Base-by-base conservation (phyloP, 2,797 vertebrate genomes). In the Acanthurus leucopareius region DNA sequence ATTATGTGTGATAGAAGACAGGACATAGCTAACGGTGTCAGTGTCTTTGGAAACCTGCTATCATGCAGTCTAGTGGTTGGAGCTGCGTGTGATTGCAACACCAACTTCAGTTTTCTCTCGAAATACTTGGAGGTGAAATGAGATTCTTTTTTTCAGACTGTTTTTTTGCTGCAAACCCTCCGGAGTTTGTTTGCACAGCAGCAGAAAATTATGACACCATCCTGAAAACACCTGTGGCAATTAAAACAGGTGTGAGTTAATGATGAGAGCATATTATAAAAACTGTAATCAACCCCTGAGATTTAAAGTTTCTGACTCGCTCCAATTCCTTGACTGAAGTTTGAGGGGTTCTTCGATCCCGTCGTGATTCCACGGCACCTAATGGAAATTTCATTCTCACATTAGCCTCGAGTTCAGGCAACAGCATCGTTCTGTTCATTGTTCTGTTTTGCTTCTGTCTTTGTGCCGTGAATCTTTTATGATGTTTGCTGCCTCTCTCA, bases 381-480 rank as follows among this genome's bases (percentile, higher is more conserved):
- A 7, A 1, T 11, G 40, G 25, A 11, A 69, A 13, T 56, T 7
- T 5, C 8, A 14, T 52, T 79, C 14, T 42, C 22, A 49, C 32
- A 20, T 44, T 9, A 20, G 2, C 8, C 11, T 53, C 20, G 10
- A 13, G 42, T 63, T 62, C 16, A 7, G 32, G 40, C 45, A 28
- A 16, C 40, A 58, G 16, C 20, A 17, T 20, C 28, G 5, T 32
- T 32, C 28, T 32, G 28, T 32, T 32, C 4, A 5, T 38, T 8
- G 15, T 5, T 38, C 25, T 47, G 40, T 49, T 62, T 28, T 32
- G 15, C 19, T 49, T 73, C 5, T 44, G 16, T 45, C 10, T 54
- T 42, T 52, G 14, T 32, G 28, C 49, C 68, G 59, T 69, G 10
- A 35, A 28, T 56, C 40, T 19, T 72, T 69, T 28, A 25, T 3